phyloP scores from a whole-genome alignment of 23 tunicate genomes.

The Ciona savignyi region DNA sequence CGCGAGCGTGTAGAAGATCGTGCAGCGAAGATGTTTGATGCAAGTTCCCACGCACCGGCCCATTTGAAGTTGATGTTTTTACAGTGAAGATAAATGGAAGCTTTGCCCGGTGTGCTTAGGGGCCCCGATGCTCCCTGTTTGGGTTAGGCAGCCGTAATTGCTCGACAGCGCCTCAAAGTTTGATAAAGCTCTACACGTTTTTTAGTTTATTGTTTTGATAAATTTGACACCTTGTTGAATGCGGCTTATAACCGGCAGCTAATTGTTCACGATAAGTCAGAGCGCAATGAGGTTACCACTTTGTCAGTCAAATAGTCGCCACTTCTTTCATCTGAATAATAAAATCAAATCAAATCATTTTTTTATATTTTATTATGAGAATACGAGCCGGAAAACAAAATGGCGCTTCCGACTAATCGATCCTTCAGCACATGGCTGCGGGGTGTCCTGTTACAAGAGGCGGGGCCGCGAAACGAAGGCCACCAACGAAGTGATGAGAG shows the following conservation, averaged over 20 bases:
- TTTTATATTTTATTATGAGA: too few species aligned
- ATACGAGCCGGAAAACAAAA: background rate
- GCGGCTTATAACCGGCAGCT: background rate
- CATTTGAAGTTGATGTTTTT: background rate
- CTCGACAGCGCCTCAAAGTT: background rate
- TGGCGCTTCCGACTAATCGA: background rate
- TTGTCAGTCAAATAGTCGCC: background rate
- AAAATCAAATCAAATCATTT: background rate
- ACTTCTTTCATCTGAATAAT: background rate
- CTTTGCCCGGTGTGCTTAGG: background rate
- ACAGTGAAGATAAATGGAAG: background rate
- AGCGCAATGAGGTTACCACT: background rate
- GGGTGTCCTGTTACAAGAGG: constrained; percentile 1
- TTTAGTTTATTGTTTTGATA: background rate
- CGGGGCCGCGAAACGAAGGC: background rate
- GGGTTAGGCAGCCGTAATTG: background rate
- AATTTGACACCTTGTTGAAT: background rate
- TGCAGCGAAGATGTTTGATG: background rate
- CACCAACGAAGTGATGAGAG: background rate
- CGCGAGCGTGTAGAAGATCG: background rate
- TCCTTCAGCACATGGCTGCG: background rate
- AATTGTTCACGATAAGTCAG: background rate
- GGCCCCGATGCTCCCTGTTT: background rate
- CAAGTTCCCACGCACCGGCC: constrained; percentile 1
- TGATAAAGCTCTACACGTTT: background rate